These are phyloP conservation scores for Malaclemys terrapin DNA, from an alignment of 2,113 vertebrate species.

Conservation along the genomic window DNA sequence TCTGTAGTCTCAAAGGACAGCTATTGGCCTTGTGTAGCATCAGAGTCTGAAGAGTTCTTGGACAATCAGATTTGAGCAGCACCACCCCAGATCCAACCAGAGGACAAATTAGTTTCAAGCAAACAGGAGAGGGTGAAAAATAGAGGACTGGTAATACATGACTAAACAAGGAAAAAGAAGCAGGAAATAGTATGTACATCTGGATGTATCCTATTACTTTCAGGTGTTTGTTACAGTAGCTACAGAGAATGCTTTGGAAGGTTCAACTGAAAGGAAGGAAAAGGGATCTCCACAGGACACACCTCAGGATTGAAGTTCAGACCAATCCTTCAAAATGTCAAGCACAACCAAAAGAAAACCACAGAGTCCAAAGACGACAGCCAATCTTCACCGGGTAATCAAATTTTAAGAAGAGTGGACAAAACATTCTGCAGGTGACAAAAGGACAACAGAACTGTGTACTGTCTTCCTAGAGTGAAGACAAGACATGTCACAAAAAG, in stretches of 20 bases:
- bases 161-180: neutral
- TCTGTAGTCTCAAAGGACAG: neutral
- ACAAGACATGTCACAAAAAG: neutral
- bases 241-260: neutral
- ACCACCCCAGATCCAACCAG: neutral
- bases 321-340: neutral
- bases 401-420: neutral
- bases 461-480: neutral
- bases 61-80: neutral
- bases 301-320: neutral
- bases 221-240: neutral
- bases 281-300: neutral
- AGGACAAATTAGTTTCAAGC: neutral
- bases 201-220: neutral
- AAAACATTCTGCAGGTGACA: neutral
- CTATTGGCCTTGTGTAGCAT: neutral
- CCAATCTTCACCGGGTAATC: neutral
- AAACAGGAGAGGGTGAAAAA: neutral
- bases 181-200: neutral
- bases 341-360: neutral
- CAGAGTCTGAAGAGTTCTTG: neutral
- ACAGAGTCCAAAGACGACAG: neutral
- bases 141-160: fast-evolving
- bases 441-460: neutral
- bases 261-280: neutral